Evolutionary conservation across 2,888 invertebrate genomes (phyloP).

Genomic region (Epiblema foenella): DNA sequence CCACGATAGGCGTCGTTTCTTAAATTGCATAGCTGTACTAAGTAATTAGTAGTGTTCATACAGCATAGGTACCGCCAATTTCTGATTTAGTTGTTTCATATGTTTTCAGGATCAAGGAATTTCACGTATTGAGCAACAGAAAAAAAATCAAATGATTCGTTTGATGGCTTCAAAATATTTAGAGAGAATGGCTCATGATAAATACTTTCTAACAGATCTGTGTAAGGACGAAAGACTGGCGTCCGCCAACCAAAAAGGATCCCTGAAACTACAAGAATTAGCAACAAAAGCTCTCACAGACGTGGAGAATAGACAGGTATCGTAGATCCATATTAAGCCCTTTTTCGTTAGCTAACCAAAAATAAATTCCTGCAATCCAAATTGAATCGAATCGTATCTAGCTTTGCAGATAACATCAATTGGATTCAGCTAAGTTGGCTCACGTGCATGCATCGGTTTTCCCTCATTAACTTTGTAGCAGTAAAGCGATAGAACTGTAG

Average conservation of each 20-base stretch:
- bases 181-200: conserved; percentile 80
- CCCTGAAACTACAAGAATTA: conserved; percentile 67
- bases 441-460: background rate
- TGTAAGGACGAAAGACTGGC: conserved; percentile 73
- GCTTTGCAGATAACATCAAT: conserved; percentile 16
- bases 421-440: conserved; percentile 9
- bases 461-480: conserved; percentile 3
- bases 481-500: background rate
- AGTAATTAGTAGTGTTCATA: too few species aligned
- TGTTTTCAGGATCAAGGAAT: conserved; percentile 68
- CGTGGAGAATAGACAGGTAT: conserved; percentile 74
- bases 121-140: conserved; percentile 73
- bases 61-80: too few species aligned
- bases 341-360: background rate
- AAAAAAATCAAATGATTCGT: conserved; percentile 68
- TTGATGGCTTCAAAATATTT: conserved; percentile 81
- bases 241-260: conserved; percentile 75
- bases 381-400: conserved; percentile 17
- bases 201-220: conserved; percentile 74
- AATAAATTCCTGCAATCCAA: conserved; percentile 8
- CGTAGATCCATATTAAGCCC: background rate
- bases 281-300: conserved; percentile 71
- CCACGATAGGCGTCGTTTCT: too few species aligned
- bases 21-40: too few species aligned
- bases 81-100: background rate